These are phyloP conservation scores for Busseola fusca DNA, from an alignment of 2,888 invertebrate genomes.

Conservation along the genomic window DNA sequence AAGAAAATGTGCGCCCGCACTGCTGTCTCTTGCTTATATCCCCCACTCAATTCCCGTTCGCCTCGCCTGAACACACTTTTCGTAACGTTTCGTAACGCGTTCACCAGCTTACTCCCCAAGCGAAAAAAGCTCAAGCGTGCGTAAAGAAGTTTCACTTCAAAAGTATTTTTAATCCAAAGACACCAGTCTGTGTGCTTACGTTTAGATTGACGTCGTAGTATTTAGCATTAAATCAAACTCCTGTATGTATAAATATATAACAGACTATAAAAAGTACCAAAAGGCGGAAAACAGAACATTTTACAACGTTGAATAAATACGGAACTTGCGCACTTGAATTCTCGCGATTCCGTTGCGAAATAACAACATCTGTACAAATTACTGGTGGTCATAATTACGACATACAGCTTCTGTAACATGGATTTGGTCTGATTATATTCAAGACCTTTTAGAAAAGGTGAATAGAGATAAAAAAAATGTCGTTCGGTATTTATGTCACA, in stretches of 20 bases:
- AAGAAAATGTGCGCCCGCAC: too few species aligned
- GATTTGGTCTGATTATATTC: slow-evolving; percentile 23
- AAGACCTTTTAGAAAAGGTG: slow-evolving; percentile 12
- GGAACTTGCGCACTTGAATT: slow-evolving; percentile 46
- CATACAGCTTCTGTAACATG: slow-evolving; percentile 19
- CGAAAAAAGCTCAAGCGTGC: too few species aligned
- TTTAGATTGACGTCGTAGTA: slow-evolving; percentile 4
- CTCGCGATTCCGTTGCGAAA: slow-evolving; percentile 44
- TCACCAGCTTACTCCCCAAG: too few species aligned
- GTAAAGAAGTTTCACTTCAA: too few species aligned
- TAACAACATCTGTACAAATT: slow-evolving; percentile 62
- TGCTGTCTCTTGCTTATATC: too few species aligned
- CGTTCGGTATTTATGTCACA: not conserved
- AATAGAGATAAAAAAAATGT: not conserved
- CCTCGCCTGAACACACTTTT: too few species aligned
- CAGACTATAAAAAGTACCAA: slow-evolving; percentile 30
- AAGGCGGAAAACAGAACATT: slow-evolving; percentile 53
- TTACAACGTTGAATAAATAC: slow-evolving; percentile 52
- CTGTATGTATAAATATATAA: slow-evolving; percentile 34
- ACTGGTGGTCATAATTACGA: slow-evolving; percentile 26
- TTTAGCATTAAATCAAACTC: slow-evolving; percentile 43
- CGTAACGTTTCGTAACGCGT: too few species aligned
- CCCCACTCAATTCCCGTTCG: too few species aligned
- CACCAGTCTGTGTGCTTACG: not conserved
- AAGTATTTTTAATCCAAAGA: not conserved